phyloP scores from a whole-genome alignment of 1,140 invertebrate genomes.

The Rhopalosiphum padi region DNA sequence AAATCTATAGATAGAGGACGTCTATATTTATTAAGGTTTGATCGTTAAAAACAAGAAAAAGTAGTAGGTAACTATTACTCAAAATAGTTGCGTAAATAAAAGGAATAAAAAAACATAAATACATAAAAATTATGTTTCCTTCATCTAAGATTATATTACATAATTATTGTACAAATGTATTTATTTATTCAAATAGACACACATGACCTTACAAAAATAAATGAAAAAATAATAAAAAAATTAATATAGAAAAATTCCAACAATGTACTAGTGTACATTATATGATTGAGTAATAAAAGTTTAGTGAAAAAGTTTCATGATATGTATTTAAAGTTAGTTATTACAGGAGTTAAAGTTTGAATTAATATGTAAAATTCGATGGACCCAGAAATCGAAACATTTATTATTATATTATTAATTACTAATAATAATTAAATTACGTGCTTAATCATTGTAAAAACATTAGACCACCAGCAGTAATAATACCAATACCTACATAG shows the following conservation, averaged over 20 bases:
- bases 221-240: not conserved
- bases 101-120: constrained; percentile 11
- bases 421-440: not conserved
- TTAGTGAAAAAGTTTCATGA: not conserved
- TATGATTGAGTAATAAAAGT: not conserved
- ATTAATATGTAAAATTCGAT: not conserved
- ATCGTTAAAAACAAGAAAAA: not conserved
- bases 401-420: not conserved
- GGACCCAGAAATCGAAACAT: not conserved
- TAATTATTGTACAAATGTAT: not conserved
- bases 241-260: not conserved
- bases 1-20: not conserved
- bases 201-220: not conserved
- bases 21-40: not conserved
- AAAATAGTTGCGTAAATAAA: constrained; percentile 35
- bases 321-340: not conserved
- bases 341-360: not conserved
- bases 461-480: not conserved
- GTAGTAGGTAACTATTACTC: not conserved
- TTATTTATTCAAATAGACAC: not conserved
- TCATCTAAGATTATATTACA: constrained; percentile 1
- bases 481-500: not conserved
- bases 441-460: not conserved
- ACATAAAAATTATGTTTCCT: not conserved
- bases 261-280: not conserved